These are phyloP conservation scores for Tangara arthus DNA, from an alignment of 2,797 vertebrate genomes.

Conservation along the genomic window DNA sequence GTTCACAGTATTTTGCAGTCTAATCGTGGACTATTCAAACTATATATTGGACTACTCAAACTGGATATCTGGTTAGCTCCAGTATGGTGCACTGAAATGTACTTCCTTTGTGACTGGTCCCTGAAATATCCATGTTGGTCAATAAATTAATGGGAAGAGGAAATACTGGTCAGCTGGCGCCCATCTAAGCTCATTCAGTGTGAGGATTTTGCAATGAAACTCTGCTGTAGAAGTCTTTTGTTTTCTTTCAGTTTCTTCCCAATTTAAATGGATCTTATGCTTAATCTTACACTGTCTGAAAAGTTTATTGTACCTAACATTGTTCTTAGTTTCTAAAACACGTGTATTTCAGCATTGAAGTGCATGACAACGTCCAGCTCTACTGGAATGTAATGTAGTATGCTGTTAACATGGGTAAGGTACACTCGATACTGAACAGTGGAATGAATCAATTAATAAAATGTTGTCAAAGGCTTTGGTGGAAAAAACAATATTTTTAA, in stretches of 20 bases:
- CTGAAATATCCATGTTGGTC: background rate
- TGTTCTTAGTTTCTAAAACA: background rate
- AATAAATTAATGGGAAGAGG: background rate
- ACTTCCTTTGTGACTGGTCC: background rate
- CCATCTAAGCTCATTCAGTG: background rate
- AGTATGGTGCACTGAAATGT: background rate
- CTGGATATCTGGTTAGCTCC: background rate
- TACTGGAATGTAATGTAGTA: background rate
- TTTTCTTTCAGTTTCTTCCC: background rate
- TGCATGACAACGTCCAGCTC: background rate
- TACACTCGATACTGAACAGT: background rate
- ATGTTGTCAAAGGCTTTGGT: background rate
- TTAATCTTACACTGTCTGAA: background rate
- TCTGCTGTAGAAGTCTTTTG: background rate
- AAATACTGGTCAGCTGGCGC: background rate
- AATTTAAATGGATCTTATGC: background rate
- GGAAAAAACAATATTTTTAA: constrained; percentile 32
- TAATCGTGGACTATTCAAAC: background rate
- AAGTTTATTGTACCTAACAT: background rate
- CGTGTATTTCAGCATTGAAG: background rate
- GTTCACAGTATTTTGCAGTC: background rate
- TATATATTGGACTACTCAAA: background rate
- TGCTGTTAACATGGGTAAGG: background rate
- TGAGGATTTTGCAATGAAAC: background rate
- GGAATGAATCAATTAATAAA: background rate